Conservation (phyloP, 2,797 vertebrate genomes). For the Ctenochaetus hawaiiensis region DNA sequence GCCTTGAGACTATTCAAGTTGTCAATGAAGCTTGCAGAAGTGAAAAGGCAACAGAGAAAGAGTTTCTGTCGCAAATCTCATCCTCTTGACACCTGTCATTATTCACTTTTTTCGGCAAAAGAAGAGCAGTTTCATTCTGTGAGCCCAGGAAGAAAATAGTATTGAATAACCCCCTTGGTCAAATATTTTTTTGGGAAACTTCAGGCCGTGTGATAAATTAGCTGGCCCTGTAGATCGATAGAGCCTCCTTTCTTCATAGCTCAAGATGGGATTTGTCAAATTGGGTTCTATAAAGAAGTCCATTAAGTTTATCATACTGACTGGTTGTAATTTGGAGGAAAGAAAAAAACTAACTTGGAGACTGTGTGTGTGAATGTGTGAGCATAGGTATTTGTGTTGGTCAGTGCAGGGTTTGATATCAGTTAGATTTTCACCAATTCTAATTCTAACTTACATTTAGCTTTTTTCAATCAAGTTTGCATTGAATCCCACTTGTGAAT, state of each 20-base stretch:
- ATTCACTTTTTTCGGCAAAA: conserved; percentile 80
- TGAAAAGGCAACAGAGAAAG: conserved; percentile 74
- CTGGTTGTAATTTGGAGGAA: conserved; percentile 69
- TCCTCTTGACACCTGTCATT: conserved; percentile 86
- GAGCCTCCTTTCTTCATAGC: conserved; percentile 93
- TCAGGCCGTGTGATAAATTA: conserved; percentile 97
- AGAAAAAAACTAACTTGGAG: conserved; percentile 43
- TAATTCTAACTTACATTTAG: neutral
- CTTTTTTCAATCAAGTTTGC: neutral
- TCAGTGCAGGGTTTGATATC: neutral
- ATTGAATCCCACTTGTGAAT: neutral
- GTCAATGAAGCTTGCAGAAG: conserved; percentile 79
- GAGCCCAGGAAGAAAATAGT: conserved; percentile 92
- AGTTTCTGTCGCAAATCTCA: conserved; percentile 82
- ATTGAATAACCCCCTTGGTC: conserved; percentile 96
- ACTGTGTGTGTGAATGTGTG: conserved; percentile 23
- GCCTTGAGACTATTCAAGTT: conserved; percentile 77
- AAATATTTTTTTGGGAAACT: conserved; percentile 93
- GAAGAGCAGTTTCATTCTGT: conserved; percentile 81
- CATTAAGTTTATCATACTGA: conserved; percentile 92
- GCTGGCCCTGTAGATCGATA: conserved; percentile 95
- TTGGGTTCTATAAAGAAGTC: conserved; percentile 88
- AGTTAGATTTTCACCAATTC: neutral
- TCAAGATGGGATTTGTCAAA: conserved; percentile 98
- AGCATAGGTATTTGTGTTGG: conserved; percentile 16